A percentile compares a stretch with the other conserved stretches of the same genome.
phyloP scores from a whole-genome alignment of 2,113 vertebrate genomes.

The Catharus bicknelli region DNA sequence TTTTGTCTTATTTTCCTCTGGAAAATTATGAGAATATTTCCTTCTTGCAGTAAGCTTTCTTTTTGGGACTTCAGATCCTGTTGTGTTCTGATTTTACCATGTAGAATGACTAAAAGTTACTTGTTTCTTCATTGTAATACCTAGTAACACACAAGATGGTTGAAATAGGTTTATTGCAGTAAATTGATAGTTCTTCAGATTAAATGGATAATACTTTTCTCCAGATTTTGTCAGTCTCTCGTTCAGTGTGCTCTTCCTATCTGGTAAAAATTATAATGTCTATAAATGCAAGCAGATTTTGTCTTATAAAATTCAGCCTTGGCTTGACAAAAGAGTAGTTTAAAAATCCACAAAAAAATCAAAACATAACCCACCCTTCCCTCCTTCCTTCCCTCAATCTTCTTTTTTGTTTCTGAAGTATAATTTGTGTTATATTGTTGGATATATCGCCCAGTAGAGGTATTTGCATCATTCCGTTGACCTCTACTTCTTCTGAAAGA shows the following conservation, averaged over 20 bases:
- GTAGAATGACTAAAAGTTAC: not conserved
- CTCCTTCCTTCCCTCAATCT: rapidly evolving
- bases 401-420: not conserved
- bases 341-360: not conserved
- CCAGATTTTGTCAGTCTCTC: not conserved
- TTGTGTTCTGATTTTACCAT: not conserved
- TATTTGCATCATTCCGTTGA: not conserved
- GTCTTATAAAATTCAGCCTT: not conserved
- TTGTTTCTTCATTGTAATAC: not conserved
- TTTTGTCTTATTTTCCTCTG: not conserved
- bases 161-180: not conserved
- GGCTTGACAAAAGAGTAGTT: not conserved
- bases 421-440: not conserved
- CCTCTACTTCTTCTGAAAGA: not conserved
- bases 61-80: not conserved
- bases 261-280: not conserved
- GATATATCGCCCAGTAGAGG: rapidly evolving
- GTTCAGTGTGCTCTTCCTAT: not conserved
- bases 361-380: not conserved
- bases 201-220: not conserved
- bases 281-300: not conserved
- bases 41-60: rapidly evolving
- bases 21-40: not conserved
- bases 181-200: not conserved
- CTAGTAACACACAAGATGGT: not conserved